Base-by-base conservation (phyloP, 2,888 invertebrate genomes). In the Creontiades dilutus region DNA sequence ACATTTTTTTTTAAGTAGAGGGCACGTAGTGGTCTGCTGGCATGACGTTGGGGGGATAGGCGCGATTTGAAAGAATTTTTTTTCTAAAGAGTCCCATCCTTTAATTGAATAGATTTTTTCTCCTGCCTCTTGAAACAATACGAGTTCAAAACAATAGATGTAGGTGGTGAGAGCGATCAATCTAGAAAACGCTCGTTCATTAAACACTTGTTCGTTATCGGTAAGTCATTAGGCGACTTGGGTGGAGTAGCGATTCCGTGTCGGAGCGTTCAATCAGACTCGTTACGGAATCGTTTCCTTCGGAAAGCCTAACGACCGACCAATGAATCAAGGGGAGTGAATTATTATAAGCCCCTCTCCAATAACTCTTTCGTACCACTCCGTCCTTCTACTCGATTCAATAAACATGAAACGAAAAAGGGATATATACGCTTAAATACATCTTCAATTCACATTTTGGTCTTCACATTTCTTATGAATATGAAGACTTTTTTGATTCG, bases 271-370 rank as follows among this genome's bases (percentile, higher is more conserved):
- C 88, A 88, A 88, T 88, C 88, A 88, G 88, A 88, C 88, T 88
- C 88, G 88, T 88, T 88, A 88, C 76, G 52, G 88, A 88, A 88
- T 88, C 88, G 88, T 88, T 88, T 88, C 57, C 88, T 88, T 88
- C 88, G 88, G 78, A 80, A 87, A 37, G 88, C 88, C 88, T 88
- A 88, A 88, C 88, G 88, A 88, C 88, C 88, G 28, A 28, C 85
- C 52, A 68, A 47, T 82, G 82, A 82, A 82, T 82, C 82, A 76
- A 75, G 85, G 19, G 75, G 19, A 27, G 80, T 88, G 88, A 88
- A 88, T 78, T 88, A 88, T 88, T 88, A 85, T 61, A 85, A 85
- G 61, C 37, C 85, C 37, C 61, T 46, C 85, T 52, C 57, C 28
- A 68, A 23, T 68, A 68, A 19, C 68, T 68, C 68, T 68, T 68